Evolutionary conservation across 1,140 invertebrate genomes (phyloP).

Genomic region (Penaeus japonicus): DNA sequence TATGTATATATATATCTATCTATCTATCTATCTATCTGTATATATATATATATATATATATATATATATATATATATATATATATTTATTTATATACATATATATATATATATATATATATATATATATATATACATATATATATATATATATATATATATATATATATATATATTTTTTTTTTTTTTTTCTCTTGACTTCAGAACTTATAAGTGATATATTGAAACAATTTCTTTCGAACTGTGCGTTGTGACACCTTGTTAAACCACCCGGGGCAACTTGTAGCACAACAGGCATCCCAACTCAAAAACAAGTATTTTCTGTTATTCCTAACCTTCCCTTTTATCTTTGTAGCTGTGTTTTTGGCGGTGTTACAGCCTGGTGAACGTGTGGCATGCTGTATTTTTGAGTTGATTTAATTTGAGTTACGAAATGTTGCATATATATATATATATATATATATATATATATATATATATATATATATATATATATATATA

Average conservation of each 20-base stretch:
- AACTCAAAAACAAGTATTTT: too few species aligned
- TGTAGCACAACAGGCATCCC: too few species aligned
- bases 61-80: background rate
- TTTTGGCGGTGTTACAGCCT: too few species aligned
- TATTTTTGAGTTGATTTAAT: too few species aligned
- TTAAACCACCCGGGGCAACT: too few species aligned
- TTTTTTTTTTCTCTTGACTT: background rate
- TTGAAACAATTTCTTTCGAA: too few species aligned
- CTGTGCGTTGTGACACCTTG: too few species aligned
- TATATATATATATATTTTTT: conserved; percentile 7
- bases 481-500: background rate
- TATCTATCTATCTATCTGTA: background rate
- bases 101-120: background rate
- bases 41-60: background rate
- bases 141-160: conserved; percentile 33
- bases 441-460: conserved; percentile 14
- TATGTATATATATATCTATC: background rate
- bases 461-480: background rate
- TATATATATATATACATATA: background rate
- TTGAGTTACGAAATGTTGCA: too few species aligned
- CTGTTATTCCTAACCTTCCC: too few species aligned
- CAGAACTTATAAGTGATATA: background rate
- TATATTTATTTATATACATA: background rate
- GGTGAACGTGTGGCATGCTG: too few species aligned
- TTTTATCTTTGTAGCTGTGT: too few species aligned